Evolutionary conservation across 1,140 invertebrate genomes (phyloP).

Genomic region (Cyrtorhinus lividipennis): DNA sequence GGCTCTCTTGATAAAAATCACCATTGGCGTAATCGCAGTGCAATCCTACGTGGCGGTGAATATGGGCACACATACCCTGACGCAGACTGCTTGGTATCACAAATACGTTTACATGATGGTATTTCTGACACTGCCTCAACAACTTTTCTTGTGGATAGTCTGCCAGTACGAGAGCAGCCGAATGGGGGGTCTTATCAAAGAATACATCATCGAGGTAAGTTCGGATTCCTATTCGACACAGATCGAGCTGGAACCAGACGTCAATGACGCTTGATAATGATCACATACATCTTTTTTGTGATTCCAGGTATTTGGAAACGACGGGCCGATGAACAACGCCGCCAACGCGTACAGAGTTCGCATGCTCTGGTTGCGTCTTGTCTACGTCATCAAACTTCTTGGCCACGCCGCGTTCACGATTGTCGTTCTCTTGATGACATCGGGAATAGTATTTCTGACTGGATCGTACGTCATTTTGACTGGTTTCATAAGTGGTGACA

Average conservation of each 20-base stretch:
- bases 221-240: too few species aligned
- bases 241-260: too few species aligned
- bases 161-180: neutral
- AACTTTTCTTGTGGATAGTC: neutral
- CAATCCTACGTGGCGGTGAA: neutral
- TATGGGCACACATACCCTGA: neutral
- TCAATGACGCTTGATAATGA: too few species aligned
- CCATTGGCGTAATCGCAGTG: neutral
- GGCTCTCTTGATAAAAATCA: neutral
- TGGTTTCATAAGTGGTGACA: neutral
- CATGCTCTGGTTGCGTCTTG: neutral
- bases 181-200: neutral
- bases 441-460: neutral
- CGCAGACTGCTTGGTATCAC: neutral
- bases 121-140: neutral
- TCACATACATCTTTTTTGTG: too few species aligned
- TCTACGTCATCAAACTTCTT: neutral
- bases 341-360: neutral
- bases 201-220: neutral
- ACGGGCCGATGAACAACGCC: neutral
- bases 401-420: neutral
- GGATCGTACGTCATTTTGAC: neutral
- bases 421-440: neutral
- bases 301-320: neutral
- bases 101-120: constrained; percentile 1